A percentile compares a stretch with the other conserved stretches of the same genome.
phyloP scores from a whole-genome alignment of 2,797 vertebrate species.

The Halcyon badia region DNA sequence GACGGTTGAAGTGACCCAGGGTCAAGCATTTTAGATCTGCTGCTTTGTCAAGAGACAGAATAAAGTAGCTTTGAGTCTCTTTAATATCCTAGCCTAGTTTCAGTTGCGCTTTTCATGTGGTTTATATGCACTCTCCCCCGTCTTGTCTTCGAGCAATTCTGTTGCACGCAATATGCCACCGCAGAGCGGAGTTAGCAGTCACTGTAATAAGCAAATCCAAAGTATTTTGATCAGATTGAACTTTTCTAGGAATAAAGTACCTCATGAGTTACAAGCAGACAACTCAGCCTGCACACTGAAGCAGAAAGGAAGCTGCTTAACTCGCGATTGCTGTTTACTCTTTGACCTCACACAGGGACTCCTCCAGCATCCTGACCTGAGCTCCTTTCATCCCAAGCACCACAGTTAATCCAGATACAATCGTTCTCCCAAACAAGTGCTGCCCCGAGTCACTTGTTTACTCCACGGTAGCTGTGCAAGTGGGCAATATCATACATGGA shows the following conservation, averaged over 20 bases:
- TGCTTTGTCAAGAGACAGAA: not conserved
- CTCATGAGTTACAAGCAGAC: not conserved
- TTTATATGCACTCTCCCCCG: not conserved
- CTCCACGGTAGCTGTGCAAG: not conserved
- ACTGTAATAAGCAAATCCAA: accelerated
- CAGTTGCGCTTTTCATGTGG: not conserved
- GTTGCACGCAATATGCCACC: not conserved
- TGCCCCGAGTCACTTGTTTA: not conserved
- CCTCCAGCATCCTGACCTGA: not conserved
- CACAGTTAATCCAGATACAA: not conserved
- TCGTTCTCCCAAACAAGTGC: accelerated
- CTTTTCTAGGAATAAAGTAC: not conserved
- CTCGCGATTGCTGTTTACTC: not conserved
- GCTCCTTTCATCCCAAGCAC: not conserved
- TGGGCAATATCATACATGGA: not conserved
- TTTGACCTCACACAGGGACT: not conserved
- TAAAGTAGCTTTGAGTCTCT: not conserved
- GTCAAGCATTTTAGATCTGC: constrained; percentile 3
- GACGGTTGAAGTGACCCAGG: not conserved
- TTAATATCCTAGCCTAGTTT: not conserved
- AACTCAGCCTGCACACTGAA: not conserved
- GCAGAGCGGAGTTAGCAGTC: not conserved
- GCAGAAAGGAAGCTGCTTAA: not conserved
- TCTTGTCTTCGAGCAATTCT: not conserved
- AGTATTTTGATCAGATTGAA: not conserved